Evolutionary conservation across 30 jellyfish, hydroid and myxozoan species (phyloP), one percentile per base, ranked within the genome.

Genomic region (Turritopsis dohrnii): DNA sequence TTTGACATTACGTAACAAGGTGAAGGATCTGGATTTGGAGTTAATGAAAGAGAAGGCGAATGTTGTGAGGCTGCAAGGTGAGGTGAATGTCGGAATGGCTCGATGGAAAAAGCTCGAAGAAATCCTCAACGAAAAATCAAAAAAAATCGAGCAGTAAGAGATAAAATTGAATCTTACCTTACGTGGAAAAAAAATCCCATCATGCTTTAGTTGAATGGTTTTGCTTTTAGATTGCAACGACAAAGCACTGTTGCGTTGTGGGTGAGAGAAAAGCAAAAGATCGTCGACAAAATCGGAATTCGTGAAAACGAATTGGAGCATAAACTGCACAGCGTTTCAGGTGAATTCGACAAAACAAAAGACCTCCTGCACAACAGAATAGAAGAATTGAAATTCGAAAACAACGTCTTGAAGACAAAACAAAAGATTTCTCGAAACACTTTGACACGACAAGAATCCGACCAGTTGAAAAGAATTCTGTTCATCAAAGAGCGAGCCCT

Each of bases 211-310:
- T n/a, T n/a, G n/a, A n/a, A n/a, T n/a, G n/a, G n/a, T n/a, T n/a
- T n/a, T 29, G 53, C n/a, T 74, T 74, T 22, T 52, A 74, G 83
- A 4, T 30, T 74, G 9, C 83, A 30, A 21, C 53, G 65, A 7
- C 54, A 74, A 29, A 23, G 65, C 83, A 74, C 83, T n/a, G 83
- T 74, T 29, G 83, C 65, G 9, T 74, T 74, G 21, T 74, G 83
- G 83, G 16, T 24, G 41, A 28, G 83, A 17, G 83, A 74, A 29
- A 74, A 74, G 41, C 83, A 74, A 74, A 74, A 74, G 60, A 26
- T 74, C 65, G n/a, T 23, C 27, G 83, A 29, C 18, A 30, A 28
- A 28, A 74, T 74, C 13, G 65, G 27, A 23, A 23, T 16, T 21
- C 83, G 83, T 23, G 83, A 74, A 41, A 74, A 30, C 53, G 83